Conservation (phyloP, 2,113 vertebrate genomes). For the Urocolius indicus region DNA sequence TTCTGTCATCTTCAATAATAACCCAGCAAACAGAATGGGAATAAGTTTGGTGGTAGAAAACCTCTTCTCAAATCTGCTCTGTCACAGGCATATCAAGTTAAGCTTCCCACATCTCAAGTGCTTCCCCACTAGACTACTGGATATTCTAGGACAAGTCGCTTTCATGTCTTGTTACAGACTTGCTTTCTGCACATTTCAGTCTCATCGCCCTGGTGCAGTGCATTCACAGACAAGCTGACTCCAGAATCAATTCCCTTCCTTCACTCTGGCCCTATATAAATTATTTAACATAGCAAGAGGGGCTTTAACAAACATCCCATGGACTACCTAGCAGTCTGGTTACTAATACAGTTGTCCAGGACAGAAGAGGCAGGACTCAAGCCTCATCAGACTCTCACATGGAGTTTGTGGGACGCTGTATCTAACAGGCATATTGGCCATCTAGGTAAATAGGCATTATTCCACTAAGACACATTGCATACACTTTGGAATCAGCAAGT, state of each 20-base stretch:
- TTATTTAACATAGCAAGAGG: background rate
- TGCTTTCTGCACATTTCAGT: background rate
- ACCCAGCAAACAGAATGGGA: background rate
- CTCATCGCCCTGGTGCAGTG: background rate
- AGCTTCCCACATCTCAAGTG: background rate
- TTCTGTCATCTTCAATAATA: background rate
- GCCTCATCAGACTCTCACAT: background rate
- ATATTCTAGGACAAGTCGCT: background rate
- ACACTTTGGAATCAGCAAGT: background rate
- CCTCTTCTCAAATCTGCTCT: background rate
- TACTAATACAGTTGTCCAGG: background rate
- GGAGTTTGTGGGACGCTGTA: background rate
- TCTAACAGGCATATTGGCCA: background rate
- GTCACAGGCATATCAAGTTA: background rate
- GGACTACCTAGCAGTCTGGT: background rate
- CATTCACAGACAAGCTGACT: background rate
- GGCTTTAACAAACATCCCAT: background rate
- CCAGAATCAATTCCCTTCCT: background rate
- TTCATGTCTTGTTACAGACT: background rate
- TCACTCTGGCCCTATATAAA: background rate
- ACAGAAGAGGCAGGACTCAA: background rate
- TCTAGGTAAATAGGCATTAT: background rate
- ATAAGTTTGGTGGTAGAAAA: background rate
- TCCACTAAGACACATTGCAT: background rate
- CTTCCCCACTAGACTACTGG: background rate